phyloP scores from a whole-genome alignment of 2,113 vertebrate species.

The Orientallactaga bullata region DNA sequence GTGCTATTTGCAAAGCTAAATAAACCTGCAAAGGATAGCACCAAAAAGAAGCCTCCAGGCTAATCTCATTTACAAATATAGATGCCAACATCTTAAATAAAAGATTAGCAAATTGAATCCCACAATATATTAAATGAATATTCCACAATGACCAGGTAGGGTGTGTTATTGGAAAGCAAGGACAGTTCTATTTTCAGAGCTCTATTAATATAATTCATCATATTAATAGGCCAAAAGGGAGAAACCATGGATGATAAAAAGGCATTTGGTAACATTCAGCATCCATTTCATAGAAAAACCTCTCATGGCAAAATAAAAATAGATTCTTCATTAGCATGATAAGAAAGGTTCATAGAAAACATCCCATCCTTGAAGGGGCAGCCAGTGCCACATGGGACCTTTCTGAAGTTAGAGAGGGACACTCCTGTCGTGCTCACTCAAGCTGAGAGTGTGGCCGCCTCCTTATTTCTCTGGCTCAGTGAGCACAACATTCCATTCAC shows the following conservation, averaged over 20 bases:
- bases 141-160: conserved; percentile 79
- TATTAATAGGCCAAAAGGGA: conserved; percentile 83
- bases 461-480: neutral
- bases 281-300: conserved; percentile 74
- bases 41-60: conserved; percentile 60
- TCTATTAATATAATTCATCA: conserved; percentile 84
- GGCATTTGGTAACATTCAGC: conserved; percentile 78
- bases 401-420: neutral
- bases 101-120: conserved; percentile 81
- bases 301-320: conserved; percentile 77
- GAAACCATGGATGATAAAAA: conserved; percentile 79
- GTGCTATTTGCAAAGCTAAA: conserved; percentile 63
- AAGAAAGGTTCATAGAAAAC: neutral
- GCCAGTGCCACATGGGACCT: neutral
- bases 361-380: neutral
- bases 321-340: conserved; percentile 17
- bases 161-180: conserved; percentile 75
- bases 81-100: conserved; percentile 82
- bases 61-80: conserved; percentile 79
- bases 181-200: conserved; percentile 82
- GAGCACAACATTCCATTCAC: neutral
- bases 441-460: neutral
- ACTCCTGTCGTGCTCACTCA: too few species aligned
- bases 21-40: conserved; percentile 63
- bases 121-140: conserved; percentile 76